Conservation (phyloP, 2,888 invertebrate species). For the Acleris laterana region DNA sequence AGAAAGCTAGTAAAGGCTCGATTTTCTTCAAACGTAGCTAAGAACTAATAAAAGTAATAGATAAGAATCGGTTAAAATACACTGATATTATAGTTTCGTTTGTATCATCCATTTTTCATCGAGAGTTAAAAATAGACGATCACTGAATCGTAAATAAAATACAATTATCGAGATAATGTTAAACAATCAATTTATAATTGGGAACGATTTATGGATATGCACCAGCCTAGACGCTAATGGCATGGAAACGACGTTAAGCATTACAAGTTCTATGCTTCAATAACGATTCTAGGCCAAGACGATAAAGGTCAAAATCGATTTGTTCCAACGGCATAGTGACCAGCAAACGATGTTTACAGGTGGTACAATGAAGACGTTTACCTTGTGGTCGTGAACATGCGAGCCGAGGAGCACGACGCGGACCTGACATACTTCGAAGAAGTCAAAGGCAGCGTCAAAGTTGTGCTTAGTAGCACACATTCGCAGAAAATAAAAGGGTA, state of each 20-base stretch:
- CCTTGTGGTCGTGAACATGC: slow-evolving; percentile 82
- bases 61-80: too few relatives aligned
- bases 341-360: slow-evolving; percentile 49
- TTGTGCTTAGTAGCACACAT: slow-evolving; percentile 72
- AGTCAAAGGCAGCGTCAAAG: slow-evolving; percentile 68
- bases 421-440: slow-evolving; percentile 72
- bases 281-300: slow-evolving; percentile 32
- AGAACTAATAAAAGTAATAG: too few relatives aligned
- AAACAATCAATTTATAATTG: slow-evolving; percentile 28
- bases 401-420: slow-evolving; percentile 55
- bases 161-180: not conserved
- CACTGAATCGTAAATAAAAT: too few relatives aligned
- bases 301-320: slow-evolving; percentile 35
- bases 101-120: too few relatives aligned
- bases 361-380: slow-evolving; percentile 64
- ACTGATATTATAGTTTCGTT: too few relatives aligned
- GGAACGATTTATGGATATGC: slow-evolving; percentile 27
- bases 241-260: slow-evolving; percentile 14
- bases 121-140: not conserved
- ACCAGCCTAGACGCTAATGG: slow-evolving; percentile 11
- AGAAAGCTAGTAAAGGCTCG: too few relatives aligned
- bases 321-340: slow-evolving; percentile 21
- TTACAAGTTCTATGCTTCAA: slow-evolving; percentile 11
- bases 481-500: slow-evolving; percentile 67
- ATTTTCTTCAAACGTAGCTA: too few relatives aligned